phyloP scores from a whole-genome alignment of 2,113 vertebrate species.

The Talpa occidentalis region DNA sequence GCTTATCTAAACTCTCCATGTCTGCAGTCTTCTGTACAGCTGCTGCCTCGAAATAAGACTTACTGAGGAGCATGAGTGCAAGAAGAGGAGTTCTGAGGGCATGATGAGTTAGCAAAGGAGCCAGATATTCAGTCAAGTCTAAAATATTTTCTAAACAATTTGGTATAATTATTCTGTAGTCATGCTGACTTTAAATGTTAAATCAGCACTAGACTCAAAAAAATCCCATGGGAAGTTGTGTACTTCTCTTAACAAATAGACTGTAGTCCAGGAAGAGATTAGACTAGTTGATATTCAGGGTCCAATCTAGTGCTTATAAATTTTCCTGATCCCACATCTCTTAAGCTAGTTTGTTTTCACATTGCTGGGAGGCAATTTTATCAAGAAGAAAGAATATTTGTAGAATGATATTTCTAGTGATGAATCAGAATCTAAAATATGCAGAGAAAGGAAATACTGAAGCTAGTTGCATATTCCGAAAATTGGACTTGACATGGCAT shows the following conservation, averaged over 20 bases:
- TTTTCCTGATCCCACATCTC: conserved; percentile 5
- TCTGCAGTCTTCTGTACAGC: background rate
- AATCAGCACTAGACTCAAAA: background rate
- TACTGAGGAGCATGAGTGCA: background rate
- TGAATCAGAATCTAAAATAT: background rate
- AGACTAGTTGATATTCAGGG: background rate
- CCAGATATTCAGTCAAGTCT: background rate
- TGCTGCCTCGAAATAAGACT: background rate
- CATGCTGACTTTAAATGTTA: background rate
- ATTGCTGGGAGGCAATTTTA: background rate
- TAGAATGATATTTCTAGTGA: background rate
- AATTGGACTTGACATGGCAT: background rate
- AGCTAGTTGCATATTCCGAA: background rate
- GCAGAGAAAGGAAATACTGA: background rate
- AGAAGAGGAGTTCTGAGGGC: background rate
- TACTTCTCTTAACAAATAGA: background rate
- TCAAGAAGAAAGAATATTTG: conserved; percentile 8
- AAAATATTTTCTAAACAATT: background rate
- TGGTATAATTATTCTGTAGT: background rate
- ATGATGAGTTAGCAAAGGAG: background rate
- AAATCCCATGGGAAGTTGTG: background rate
- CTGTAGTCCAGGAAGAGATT: background rate
- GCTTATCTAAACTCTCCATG: background rate
- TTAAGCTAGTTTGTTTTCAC: conserved; percentile 45
- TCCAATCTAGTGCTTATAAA: background rate